Conservation (phyloP, 2,797 vertebrate genomes). For the Coranthus polyacanthus region DNA sequence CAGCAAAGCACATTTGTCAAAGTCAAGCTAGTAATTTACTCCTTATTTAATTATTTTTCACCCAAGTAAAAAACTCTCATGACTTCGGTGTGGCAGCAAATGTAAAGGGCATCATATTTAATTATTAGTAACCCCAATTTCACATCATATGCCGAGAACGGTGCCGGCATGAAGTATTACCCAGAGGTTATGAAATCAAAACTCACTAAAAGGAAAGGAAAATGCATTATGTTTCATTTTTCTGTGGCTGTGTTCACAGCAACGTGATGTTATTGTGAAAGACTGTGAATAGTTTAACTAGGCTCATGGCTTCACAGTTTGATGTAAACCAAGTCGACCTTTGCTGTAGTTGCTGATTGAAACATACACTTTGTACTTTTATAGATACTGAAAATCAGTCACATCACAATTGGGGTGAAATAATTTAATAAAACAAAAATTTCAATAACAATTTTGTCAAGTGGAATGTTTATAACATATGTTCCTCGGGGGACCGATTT, state of each 20-base stretch:
- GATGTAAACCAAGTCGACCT: neutral
- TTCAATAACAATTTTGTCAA: no score
- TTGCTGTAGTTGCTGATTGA: neutral
- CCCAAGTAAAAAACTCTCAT: neutral
- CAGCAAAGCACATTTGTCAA: conserved; percentile 48
- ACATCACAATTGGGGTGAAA: no score
- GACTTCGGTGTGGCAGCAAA: neutral
- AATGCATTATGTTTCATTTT: no score
- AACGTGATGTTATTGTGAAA: no score
- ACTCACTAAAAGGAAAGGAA: neutral
- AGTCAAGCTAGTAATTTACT: conserved; percentile 27
- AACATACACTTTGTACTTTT: neutral
- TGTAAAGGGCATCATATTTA: neutral
- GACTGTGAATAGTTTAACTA: no score
- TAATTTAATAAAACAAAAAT: no score
- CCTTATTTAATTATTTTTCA: conserved; percentile 5
- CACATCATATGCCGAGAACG: neutral
- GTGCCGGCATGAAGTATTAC: conserved; percentile 4
- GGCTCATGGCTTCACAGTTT: neutral
- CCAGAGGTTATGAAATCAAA: neutral
- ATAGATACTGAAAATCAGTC: neutral
- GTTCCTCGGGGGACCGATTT: no score
- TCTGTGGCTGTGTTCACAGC: no score
- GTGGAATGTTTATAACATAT: no score
- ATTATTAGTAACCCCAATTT: conserved; percentile 8